Conservation (phyloP, 2,888 invertebrate species). For the Standfussiana lucernea region DNA sequence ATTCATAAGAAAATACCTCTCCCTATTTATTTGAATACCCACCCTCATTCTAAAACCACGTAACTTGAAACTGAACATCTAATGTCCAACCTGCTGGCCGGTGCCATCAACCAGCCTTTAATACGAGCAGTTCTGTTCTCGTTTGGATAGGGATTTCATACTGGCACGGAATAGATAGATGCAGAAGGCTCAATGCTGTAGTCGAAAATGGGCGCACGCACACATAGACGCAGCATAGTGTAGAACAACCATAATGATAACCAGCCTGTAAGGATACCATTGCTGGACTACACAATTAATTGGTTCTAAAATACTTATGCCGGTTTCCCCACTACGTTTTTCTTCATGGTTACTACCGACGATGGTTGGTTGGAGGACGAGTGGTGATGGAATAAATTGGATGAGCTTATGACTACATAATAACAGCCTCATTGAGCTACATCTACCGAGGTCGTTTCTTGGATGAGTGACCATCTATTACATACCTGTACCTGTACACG, state of each 20-base stretch:
- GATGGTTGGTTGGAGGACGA: no score
- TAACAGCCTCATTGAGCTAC: not conserved
- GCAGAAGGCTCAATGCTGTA: not conserved
- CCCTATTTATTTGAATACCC: constrained; percentile 3
- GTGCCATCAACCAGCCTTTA: constrained; percentile 33
- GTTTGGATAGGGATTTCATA: constrained; percentile 18
- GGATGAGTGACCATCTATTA: not conserved
- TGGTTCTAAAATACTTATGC: not conserved
- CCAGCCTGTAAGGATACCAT: not conserved
- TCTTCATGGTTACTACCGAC: no score
- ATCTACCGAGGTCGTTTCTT: not conserved
- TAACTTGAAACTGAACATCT: constrained; percentile 25
- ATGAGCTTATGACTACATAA: not conserved
- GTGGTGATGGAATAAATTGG: not conserved
- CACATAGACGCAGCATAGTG: not conserved
- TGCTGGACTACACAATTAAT: not conserved
- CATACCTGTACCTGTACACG: no score
- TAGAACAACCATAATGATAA: not conserved
- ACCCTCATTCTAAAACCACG: not conserved
- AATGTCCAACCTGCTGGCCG: constrained; percentile 25
- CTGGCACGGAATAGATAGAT: not conserved
- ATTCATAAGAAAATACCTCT: not conserved
- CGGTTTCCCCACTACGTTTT: not conserved
- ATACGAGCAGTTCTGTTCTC: constrained; percentile 35
- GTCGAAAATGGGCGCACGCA: not conserved